Evolutionary conservation across 1,140 invertebrate species (phyloP), one percentile per base, ranked within the genome.

Genomic region (Drosophila pseudoobscura): DNA sequence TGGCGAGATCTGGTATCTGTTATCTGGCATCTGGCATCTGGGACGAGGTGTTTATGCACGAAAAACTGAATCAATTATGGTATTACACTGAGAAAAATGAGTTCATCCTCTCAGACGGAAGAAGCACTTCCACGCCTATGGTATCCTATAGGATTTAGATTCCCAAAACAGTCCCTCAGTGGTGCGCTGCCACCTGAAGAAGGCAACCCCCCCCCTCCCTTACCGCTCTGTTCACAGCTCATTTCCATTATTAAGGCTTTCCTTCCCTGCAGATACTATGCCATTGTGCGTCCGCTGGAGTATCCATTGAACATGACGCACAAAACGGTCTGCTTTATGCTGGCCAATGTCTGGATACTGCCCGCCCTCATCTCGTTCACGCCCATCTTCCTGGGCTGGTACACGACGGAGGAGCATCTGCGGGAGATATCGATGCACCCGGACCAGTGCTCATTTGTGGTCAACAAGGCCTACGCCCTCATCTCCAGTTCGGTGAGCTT

Each of bases 301-400:
- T 98, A 98, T 90, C 96, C 97, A 1, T 94, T 96, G 20, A 97
- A 96, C 35, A 97, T 98, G 95, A 97, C 96, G 1, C 94, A 95
- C 70, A 93, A 93, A 71, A 96, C 94, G 8, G 98, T 99, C 0
- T 94, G 94, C 3, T 95, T 96, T 70, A 96, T 96, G 95, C 91
- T 97, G 3, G 95, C 95, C 8, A 94, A 96, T 47, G 97, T 98
- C 0, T 99, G 98, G 98, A 92, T 97, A 6, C 93, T 97, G 47
- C 97, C 98, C 0, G 95, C 97, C 2, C 93, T 98, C 35, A 98
- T 99, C 64, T 98, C 97, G 62, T 98, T 99, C 88, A 96, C 98
- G 46, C 98, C 98, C 0, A 98, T 99, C 46, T 98, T 99, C 90
- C 95, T 96, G 90, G 97, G 96, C 3, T 97, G 97, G 96, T 97